These are phyloP conservation scores for Zhuqinia jingwanae DNA, from an alignment of 2,888 invertebrate genomes.

Conservation along the genomic window DNA sequence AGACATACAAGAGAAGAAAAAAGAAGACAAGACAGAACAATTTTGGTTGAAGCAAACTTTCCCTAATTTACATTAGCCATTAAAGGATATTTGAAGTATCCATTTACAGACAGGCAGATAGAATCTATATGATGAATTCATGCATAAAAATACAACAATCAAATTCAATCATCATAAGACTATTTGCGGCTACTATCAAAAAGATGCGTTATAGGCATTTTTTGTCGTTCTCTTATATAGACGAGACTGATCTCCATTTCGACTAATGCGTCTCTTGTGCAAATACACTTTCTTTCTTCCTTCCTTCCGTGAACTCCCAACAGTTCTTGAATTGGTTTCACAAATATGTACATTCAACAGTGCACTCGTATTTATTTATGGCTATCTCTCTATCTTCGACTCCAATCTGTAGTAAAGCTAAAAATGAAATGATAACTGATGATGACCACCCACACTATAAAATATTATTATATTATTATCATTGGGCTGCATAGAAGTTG, in stretches of 20 bases:
- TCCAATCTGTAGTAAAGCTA: not conserved
- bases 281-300: constrained; percentile 22
- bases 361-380: constrained; percentile 7
- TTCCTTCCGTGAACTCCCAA: not conserved
- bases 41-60: constrained; percentile 62
- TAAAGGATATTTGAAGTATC: constrained; percentile 61
- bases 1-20: not conserved
- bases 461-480: not conserved
- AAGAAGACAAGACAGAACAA: constrained; percentile 37
- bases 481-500: not conserved
- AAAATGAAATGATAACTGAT: constrained; percentile 23
- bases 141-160: constrained; percentile 58
- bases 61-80: constrained; percentile 69
- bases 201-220: no score
- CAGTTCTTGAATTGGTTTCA: not conserved
- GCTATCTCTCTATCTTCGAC: constrained; percentile 25
- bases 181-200: no score
- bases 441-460: constrained; percentile 38
- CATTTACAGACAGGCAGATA: constrained; percentile 43
- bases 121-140: constrained; percentile 59
- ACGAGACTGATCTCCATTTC: no score
- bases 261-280: no score
- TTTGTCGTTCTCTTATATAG: no score
- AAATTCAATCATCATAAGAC: constrained; percentile 24
- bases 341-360: not conserved